Percentiles rank a stretch among this genome's conserved stretches.
Conservation (phyloP, 1,140 invertebrate genomes). For the Planococcus citri region DNA sequence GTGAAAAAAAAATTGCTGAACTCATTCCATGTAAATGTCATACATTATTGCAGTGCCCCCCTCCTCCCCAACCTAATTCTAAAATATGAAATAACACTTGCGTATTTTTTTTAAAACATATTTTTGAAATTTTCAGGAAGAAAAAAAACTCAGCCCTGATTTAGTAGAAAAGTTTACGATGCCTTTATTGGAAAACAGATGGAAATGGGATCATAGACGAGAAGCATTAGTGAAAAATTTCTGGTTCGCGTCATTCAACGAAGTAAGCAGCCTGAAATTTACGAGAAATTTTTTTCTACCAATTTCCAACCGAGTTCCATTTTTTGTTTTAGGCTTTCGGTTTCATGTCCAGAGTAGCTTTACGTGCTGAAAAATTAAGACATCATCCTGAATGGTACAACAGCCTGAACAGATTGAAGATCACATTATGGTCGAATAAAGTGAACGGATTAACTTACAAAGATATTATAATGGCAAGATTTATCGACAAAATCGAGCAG, state of each 20-base stretch:
- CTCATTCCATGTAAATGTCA: too few species aligned
- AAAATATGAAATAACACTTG: too few species aligned
- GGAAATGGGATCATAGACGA: not conserved
- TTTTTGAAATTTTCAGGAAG: too few species aligned
- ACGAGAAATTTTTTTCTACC: not conserved
- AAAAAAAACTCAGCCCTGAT: not conserved
- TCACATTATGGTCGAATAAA: not conserved
- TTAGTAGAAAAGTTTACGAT: not conserved
- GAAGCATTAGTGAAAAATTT: constrained; percentile 7
- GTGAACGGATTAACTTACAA: not conserved
- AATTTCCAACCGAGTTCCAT: not conserved
- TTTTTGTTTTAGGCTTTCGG: not conserved
- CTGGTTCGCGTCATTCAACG: not conserved
- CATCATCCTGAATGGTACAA: not conserved
- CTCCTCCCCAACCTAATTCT: too few species aligned
- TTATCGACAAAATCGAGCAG: not conserved
- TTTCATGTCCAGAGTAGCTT: not conserved
- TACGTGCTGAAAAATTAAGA: not conserved
- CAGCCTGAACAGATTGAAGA: not conserved
- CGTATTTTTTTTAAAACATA: too few species aligned
- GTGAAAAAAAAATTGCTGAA: too few species aligned
- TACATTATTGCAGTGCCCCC: too few species aligned
- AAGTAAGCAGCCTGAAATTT: not conserved
- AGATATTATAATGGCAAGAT: not conserved
- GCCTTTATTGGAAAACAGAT: not conserved